Base-by-base conservation (phyloP, 64 coral and sea anemone genomes). In the Porites lutea region DNA sequence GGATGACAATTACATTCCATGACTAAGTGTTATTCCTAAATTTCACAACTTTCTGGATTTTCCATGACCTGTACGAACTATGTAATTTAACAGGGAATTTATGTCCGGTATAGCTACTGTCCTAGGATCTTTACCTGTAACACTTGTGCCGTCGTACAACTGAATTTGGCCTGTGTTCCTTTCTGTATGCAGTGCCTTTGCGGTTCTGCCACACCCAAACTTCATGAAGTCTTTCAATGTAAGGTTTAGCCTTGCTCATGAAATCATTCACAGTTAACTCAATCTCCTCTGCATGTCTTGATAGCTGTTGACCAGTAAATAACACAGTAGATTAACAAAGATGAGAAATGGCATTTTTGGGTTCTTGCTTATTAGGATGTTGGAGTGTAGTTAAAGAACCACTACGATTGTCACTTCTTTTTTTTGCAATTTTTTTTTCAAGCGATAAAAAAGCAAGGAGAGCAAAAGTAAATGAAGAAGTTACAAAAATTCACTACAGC, bases 181-280 rank as follows among this genome's bases (percentile, higher is more conserved):
- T 99, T 52, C 94, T 91, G 88, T 99, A 99, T 2, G 88, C 97
- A 0, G 94, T 93, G 8, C 90, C 97, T 43, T 94, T 99, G 23
- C 91, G 91, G 75, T 99, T 99, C 21, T 99, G 97, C 97, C 97
- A 99, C 59, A 96, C 68, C 97, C 97, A 99, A 3, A 99, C 95
- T 73, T 99, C 97, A 67, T 99, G 97, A 75, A 99, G 94, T 85
- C 97, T 91, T 82, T 99, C 97, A 15, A 99, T 66, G 48, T 99
- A 99, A 13, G 97, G 97, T 72, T 99, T 99, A 50, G 97, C 94
- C 89, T 99, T 99, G 75, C 97, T 99, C 51, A 99, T 86, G 66
- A 99, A 99, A 74, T 99, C 94, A 72, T 93, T 99, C 19, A 99
- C 71, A 12, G 97, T 96, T 18, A 99, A 81, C 49, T 99, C 91